Conservation (phyloP, 2,888 invertebrate genomes). For the Dorcus parallelipipedus region DNA sequence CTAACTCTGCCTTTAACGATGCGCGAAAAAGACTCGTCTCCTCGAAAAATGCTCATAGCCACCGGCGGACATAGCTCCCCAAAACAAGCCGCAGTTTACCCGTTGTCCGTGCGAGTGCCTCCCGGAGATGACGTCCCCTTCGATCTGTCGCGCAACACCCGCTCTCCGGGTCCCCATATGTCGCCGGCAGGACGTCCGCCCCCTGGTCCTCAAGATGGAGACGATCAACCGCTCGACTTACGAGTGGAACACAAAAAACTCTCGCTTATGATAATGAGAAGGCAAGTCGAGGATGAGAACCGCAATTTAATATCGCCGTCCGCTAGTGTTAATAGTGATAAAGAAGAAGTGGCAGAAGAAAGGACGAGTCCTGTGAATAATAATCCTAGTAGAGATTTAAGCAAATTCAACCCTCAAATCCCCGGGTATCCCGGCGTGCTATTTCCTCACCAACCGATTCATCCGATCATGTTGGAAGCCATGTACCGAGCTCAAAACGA, state of each 20-base stretch:
- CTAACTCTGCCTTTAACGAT: slow-evolving; percentile 55
- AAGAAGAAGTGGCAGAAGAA: slow-evolving; percentile 36
- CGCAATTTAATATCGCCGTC: slow-evolving; percentile 73
- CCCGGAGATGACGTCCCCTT: slow-evolving; percentile 60
- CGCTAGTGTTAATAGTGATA: slow-evolving; percentile 42
- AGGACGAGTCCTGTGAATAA: slow-evolving; percentile 33
- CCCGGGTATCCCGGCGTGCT: slow-evolving; percentile 50
- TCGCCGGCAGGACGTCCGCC: slow-evolving; percentile 57
- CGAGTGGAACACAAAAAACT: slow-evolving; percentile 80
- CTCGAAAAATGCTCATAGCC: slow-evolving; percentile 74
- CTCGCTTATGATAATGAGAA: slow-evolving; percentile 47
- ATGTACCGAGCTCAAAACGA: slow-evolving; percentile 61
- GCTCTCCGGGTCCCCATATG: slow-evolving; percentile 54
- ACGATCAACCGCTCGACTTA: slow-evolving; percentile 70
- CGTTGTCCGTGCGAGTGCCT: slow-evolving; percentile 59
- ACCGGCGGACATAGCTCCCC: slow-evolving; percentile 63
- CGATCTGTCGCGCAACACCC: slow-evolving; percentile 58
- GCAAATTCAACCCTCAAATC: slow-evolving; percentile 43
- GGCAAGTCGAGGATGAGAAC: slow-evolving; percentile 77
- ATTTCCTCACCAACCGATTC: slow-evolving; percentile 61
- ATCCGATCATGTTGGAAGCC: slow-evolving; percentile 69
- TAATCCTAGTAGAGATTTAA: slow-evolving; percentile 33
- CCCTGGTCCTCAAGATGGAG: slow-evolving; percentile 49
- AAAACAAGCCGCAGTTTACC: slow-evolving; percentile 72
- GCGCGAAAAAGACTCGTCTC: slow-evolving; percentile 90